phyloP scores from a whole-genome alignment of 2,797 vertebrate genomes.

The Sebastes elongatus region DNA sequence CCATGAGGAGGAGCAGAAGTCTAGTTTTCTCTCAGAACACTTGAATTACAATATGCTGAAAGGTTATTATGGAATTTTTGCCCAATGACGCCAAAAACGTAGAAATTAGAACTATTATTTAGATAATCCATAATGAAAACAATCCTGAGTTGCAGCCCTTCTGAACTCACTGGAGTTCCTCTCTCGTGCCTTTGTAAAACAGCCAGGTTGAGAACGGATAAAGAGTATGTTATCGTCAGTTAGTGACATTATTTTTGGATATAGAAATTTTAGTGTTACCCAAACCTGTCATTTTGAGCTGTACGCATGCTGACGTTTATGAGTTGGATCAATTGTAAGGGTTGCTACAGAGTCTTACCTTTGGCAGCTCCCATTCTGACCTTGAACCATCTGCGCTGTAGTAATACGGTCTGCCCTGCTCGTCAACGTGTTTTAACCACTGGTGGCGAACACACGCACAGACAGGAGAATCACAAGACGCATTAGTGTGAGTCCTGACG shows the following conservation, averaged over 20 bases:
- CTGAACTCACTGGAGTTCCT: neutral
- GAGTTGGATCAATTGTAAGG: neutral
- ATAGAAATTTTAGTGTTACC: neutral
- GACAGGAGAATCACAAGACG: neutral
- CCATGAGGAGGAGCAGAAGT: no score
- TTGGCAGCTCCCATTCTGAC: constrained; percentile 97
- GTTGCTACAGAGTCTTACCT: constrained; percentile 81
- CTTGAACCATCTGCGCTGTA: constrained; percentile 94
- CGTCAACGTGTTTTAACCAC: constrained; percentile 97
- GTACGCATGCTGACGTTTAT: neutral
- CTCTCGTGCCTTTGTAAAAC: neutral
- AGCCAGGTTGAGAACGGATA: no score
- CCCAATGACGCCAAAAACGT: no score
- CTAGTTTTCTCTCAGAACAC: no score
- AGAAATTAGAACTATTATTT: no score
- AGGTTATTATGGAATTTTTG: no score
- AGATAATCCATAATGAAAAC: neutral
- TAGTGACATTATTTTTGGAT: neutral
- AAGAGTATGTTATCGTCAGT: neutral
- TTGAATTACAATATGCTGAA: no score
- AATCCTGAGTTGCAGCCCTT: neutral
- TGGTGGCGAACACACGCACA: constrained; percentile 59
- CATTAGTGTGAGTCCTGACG: neutral
- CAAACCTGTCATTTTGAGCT: neutral
- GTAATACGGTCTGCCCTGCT: constrained; percentile 95